Percentiles rank a stretch among this genome's conserved stretches.
These are phyloP conservation scores for Resseliella maxima DNA, from an alignment of 2,888 invertebrate species.

Conservation along the genomic window DNA sequence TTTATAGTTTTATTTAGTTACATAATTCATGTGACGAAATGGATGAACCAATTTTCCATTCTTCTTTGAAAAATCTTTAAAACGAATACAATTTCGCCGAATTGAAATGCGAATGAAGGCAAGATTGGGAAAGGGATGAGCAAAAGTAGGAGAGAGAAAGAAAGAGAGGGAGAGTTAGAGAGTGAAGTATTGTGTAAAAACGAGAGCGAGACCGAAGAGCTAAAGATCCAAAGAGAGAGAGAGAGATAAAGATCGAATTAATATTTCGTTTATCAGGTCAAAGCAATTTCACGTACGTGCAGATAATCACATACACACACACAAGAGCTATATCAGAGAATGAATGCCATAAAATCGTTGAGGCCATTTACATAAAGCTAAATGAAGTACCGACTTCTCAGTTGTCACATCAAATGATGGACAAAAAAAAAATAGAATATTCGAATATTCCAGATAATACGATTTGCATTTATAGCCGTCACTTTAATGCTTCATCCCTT, in stretches of 20 bases:
- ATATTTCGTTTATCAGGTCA: slow-evolving; percentile 26
- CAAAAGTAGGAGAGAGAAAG: too few species aligned
- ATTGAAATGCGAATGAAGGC: too few species aligned
- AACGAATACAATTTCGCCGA: background rate
- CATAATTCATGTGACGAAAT: background rate
- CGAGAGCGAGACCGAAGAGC: too few species aligned
- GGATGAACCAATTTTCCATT: background rate
- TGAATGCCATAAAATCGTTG: slow-evolving; percentile 3
- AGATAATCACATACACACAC: background rate
- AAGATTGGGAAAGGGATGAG: too few species aligned
- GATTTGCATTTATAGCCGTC: slow-evolving; percentile 51
- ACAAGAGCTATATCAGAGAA: background rate
- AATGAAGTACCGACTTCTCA: background rate
- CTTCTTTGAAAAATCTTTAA: too few species aligned
- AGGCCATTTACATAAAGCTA: slow-evolving; percentile 2
- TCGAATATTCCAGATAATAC: slow-evolving; percentile 41
- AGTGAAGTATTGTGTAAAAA: too few species aligned
- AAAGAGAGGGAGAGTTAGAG: too few species aligned
- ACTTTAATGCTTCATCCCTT: slow-evolving; percentile 35
- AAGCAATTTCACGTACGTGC: background rate
- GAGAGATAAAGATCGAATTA: background rate
- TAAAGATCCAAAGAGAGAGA: background rate
- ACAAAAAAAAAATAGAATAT: background rate
- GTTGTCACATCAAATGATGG: background rate
- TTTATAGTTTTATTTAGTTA: background rate